Conservation (phyloP, 2,113 vertebrate genomes). For the Oryzias javanicus region DNA sequence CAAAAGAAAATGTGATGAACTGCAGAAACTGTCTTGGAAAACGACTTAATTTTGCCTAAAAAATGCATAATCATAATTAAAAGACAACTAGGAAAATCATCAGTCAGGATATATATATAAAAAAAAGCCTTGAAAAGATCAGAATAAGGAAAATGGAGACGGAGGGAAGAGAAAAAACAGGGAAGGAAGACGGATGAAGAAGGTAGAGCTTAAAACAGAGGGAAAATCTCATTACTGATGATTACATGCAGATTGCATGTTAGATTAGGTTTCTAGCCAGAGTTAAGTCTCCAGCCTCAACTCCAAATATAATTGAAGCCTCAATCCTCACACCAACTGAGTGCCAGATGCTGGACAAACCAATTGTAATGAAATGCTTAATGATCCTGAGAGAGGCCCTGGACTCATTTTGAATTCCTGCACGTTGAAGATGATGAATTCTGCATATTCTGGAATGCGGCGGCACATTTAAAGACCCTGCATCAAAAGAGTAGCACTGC, state of each 20-base stretch:
- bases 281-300: constrained; percentile 22
- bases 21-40: no score
- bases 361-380: constrained; percentile 72
- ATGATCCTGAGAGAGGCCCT: constrained; percentile 67
- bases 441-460: constrained; percentile 37
- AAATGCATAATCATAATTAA: no score
- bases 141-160: constrained; percentile 16
- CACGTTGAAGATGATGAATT: constrained; percentile 51
- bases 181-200: constrained; percentile 4
- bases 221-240: constrained; percentile 33
- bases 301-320: constrained; percentile 33
- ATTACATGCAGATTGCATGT: constrained; percentile 46
- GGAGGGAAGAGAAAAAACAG: constrained; percentile 19
- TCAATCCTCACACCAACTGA: constrained; percentile 6
- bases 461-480: constrained; percentile 12
- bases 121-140: not conserved
- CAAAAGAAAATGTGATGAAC: no score
- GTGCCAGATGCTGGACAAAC: constrained; percentile 36
- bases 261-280: constrained; percentile 48
- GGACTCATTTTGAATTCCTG: constrained; percentile 66
- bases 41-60: no score
- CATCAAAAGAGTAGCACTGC: constrained; percentile 16
- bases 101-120: not conserved
- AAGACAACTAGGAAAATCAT: no score
- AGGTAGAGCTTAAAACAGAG: constrained; percentile 13